Base-by-base conservation (phyloP, 2,888 invertebrate genomes). In the Diarsia rubi region DNA sequence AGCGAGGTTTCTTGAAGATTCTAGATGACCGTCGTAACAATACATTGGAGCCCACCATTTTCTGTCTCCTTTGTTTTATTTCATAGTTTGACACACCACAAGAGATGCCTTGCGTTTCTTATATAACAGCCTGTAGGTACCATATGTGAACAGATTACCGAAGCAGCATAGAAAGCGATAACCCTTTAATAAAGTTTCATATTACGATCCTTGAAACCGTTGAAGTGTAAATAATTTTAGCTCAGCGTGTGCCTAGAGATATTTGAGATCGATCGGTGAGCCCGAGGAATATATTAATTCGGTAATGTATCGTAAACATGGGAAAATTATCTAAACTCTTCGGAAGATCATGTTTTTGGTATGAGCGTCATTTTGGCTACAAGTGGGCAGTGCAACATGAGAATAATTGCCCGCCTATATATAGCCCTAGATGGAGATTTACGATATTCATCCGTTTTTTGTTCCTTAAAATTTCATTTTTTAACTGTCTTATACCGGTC, bases 191-290 rank as follows among this genome's bases (percentile, higher is more conserved):
- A 81, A 84, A 86, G 75, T 86, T 78, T 87, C 87, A 52, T 79
- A 80, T 87, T 86, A 82, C 86, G 82, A 87, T 79, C 88, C 80
- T 73, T 81, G 86, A 87, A 87, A 67, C 86, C 86, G 69, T 73
- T 83, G 70, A 81, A 86, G 80, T 87, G 85, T 78, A 73, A 69
- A 79, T 82, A 86, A 86, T 82, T 83, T 84, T 66, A 66, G 71
- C 70, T 69, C 45, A 74, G 57, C 72, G 78, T 73, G 64, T 57
- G 82, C 82, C 78, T 72, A 65, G 72, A 84, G 85, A 83, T 84
- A 83, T 75, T 83, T 4, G 69, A 64, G 82, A 82, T 83, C 83
- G 82, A 84, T 84, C 64, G 66, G 52, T 49, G 37, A 57, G 62
- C 45, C 52, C 57, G 60, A 63, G 54, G 74, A 84, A 72, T 84